A percentile compares a stretch with the other conserved stretches of the same genome.
These are phyloP conservation scores for Gallinago nigripennis DNA, from an alignment of 2,797 vertebrate species.

Conservation along the genomic window DNA sequence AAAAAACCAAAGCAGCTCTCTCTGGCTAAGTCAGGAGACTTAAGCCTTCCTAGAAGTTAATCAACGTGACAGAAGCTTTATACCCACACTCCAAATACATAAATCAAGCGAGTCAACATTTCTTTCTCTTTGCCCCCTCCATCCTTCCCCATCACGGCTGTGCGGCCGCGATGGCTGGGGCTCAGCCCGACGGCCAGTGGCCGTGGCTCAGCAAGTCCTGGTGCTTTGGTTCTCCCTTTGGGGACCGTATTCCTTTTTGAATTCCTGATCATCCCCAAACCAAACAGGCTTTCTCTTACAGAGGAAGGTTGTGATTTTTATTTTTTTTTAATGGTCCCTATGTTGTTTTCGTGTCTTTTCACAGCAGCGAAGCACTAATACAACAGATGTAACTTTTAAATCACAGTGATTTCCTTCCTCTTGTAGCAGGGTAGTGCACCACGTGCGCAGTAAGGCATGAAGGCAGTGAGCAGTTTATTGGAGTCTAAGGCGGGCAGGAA, in stretches of 20 bases:
- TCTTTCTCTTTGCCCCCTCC: background rate
- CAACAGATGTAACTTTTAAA: conserved; percentile 24
- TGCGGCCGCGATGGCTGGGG: background rate
- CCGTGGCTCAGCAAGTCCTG: background rate
- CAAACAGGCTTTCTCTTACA: background rate
- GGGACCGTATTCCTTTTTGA: background rate
- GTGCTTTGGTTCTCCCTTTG: background rate
- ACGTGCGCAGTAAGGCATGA: background rate
- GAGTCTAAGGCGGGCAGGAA: background rate
- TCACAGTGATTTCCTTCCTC: background rate
- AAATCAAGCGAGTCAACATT: background rate
- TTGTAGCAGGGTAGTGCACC: background rate
- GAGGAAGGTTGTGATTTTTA: background rate
- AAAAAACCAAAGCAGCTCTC: background rate
- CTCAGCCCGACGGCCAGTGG: background rate
- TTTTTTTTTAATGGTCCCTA: background rate
- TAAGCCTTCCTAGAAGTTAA: conserved; percentile 29
- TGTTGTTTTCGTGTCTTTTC: background rate
- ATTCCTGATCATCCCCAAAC: background rate
- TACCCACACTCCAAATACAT: background rate
- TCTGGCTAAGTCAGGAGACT: background rate
- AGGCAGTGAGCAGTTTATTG: background rate
- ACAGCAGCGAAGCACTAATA: background rate
- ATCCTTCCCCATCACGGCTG: background rate
- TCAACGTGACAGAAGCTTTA: conserved; percentile 1